Percentiles rank a stretch among this genome's conserved stretches.
Evolutionary conservation across 2,797 vertebrate genomes (phyloP).

Genomic region (Babyrousa celebensis): DNA sequence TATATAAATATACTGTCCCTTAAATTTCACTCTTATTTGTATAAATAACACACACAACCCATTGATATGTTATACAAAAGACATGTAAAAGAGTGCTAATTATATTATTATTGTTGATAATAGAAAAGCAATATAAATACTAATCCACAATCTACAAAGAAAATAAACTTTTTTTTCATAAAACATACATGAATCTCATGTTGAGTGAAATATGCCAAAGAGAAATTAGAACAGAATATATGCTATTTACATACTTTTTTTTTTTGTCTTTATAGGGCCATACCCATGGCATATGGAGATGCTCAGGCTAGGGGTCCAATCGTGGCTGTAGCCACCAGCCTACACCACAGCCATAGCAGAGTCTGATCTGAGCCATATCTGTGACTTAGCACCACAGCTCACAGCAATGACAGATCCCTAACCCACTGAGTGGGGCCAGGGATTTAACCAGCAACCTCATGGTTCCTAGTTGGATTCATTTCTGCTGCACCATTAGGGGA

Average conservation of each 20-base stretch:
- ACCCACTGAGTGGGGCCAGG: too few species aligned
- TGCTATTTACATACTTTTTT: neutral
- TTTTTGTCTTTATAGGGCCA: too few species aligned
- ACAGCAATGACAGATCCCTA: too few species aligned
- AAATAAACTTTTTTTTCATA: neutral
- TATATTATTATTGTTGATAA: neutral
- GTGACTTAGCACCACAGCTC: too few species aligned
- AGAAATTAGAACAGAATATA: neutral
- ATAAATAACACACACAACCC: neutral
- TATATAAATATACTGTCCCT: neutral
- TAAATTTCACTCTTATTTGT: neutral
- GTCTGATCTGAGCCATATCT: too few species aligned
- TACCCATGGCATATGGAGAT: too few species aligned
- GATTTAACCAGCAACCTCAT: too few species aligned
- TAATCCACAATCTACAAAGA: neutral
- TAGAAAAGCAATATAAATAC: neutral
- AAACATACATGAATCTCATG: neutral
- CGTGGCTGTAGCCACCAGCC: too few species aligned
- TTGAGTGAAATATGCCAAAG: neutral
- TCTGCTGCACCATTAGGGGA: too few species aligned
- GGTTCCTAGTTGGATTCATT: too few species aligned
- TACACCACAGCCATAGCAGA: too few species aligned
- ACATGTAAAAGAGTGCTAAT: neutral
- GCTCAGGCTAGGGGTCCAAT: too few species aligned
- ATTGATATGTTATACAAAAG: neutral